Conservation (phyloP, 2,797 vertebrate genomes). For the Botia kubotai region DNA sequence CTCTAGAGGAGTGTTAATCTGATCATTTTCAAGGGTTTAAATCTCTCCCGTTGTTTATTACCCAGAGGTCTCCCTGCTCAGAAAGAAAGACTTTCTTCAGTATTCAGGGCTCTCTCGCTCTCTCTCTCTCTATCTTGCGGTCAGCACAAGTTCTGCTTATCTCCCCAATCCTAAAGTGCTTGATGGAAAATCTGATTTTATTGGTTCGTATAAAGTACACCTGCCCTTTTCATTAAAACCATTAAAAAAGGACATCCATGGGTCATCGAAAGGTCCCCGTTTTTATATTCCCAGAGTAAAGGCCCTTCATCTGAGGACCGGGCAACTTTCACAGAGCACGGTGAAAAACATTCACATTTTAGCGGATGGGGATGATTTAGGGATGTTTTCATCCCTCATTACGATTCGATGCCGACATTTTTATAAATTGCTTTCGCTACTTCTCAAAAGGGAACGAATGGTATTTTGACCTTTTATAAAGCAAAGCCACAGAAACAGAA, state of each 20-base stretch:
- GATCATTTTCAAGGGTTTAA: constrained; percentile 44
- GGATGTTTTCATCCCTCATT: no score
- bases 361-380: no score
- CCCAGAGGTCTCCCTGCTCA: background rate
- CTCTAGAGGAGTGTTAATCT: constrained; percentile 41
- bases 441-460: constrained; percentile 29
- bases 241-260: constrained; percentile 52
- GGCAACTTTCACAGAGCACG: constrained; percentile 1
- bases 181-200: constrained; percentile 65
- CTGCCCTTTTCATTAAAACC: constrained; percentile 62
- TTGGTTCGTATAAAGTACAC: constrained; percentile 69
- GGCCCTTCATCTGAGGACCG: constrained; percentile 42
- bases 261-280: constrained; percentile 55
- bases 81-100: constrained; percentile 28
- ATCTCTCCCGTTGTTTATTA: constrained; percentile 33
- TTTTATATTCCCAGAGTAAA: constrained; percentile 55
- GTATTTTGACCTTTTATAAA: background rate
- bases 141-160: constrained; percentile 45
- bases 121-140: background rate
- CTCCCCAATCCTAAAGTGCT: constrained; percentile 25
- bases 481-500: background rate
- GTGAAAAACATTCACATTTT: constrained; percentile 11
- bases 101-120: constrained; percentile 19
- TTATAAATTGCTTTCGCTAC: constrained; percentile 31
- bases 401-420: constrained; percentile 17